Evolutionary conservation across 2,888 invertebrate species (phyloP).

Genomic region (Timema cristinae): DNA sequence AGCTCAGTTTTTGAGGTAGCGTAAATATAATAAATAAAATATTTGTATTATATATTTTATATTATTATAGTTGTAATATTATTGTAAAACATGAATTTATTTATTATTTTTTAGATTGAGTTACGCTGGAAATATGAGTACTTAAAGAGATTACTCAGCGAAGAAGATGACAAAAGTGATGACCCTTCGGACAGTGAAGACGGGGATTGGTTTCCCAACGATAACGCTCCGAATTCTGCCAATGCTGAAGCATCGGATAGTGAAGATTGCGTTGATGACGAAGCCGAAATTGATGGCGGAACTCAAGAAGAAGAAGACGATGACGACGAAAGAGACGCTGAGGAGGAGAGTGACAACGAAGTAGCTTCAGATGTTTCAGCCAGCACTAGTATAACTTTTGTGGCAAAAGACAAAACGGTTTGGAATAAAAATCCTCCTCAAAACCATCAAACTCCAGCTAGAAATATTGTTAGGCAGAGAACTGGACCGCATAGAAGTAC

Average conservation of each 20-base stretch:
- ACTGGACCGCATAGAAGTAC: too few relatives aligned
- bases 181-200: slow-evolving; percentile 7
- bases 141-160: background rate
- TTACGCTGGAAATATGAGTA: background rate
- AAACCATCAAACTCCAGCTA: slow-evolving; percentile 8
- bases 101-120: background rate
- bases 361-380: slow-evolving; percentile 15
- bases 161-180: slow-evolving; percentile 3
- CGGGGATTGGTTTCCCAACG: background rate
- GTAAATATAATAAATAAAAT: too few relatives aligned
- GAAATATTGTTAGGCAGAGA: slow-evolving; percentile 1
- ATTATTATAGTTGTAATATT: too few relatives aligned
- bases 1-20: too few relatives aligned
- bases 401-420: slow-evolving; percentile 16
- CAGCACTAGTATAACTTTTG: slow-evolving; percentile 14
- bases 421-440: slow-evolving; percentile 11
- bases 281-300: slow-evolving; percentile 12
- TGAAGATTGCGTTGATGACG: background rate
- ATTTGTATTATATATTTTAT: too few relatives aligned
- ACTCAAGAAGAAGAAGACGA: slow-evolving; percentile 11
- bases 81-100: too few relatives aligned
- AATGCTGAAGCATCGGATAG: background rate
- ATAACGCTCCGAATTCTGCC: slow-evolving; percentile 3
- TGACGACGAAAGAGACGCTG: slow-evolving; percentile 14
- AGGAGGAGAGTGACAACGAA: slow-evolving; percentile 13